phyloP scores from a whole-genome alignment of 2,797 vertebrate species.

The Brachyrhaphis roseni region DNA sequence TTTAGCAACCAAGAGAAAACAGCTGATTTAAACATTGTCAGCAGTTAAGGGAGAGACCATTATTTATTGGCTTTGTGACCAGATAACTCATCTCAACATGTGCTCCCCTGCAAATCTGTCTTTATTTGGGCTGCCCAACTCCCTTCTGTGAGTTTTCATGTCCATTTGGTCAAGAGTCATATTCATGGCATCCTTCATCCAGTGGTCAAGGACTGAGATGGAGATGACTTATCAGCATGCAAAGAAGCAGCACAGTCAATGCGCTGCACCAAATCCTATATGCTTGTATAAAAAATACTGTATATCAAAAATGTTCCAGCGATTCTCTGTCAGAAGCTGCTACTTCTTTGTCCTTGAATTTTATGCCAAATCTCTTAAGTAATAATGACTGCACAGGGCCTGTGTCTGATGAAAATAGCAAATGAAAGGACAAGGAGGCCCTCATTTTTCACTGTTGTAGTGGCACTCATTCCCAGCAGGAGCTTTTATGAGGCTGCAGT shows the following conservation, averaged over 20 bases:
- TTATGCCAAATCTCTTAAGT: conserved; percentile 72
- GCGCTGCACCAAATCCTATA: conserved; percentile 43
- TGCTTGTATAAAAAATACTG: conserved; percentile 58
- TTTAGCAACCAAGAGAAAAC: conserved; percentile 67
- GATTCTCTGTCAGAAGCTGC: conserved; percentile 73
- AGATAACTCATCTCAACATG: conserved; percentile 51
- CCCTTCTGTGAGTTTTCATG: conserved; percentile 38
- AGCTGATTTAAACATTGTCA: conserved; percentile 72
- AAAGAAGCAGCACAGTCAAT: conserved; percentile 17
- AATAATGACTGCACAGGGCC: conserved; percentile 70
- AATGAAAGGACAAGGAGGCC: conserved; percentile 43
- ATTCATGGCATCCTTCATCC: conserved; percentile 50
- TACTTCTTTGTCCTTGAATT: conserved; percentile 75
- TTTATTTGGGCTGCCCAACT: conserved; percentile 60
- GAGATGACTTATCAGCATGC: conserved; percentile 47
- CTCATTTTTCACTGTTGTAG: conserved; percentile 44
- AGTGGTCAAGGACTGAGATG: conserved; percentile 35
- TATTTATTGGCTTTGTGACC: conserved; percentile 65
- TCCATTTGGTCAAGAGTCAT: conserved; percentile 50
- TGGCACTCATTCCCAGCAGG: conserved; percentile 56
- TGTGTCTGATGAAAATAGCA: conserved; percentile 48
- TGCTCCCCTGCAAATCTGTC: conserved; percentile 66
- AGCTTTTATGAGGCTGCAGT: conserved; percentile 48
- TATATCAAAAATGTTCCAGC: conserved; percentile 55
- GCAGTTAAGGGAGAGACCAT: conserved; percentile 61